Base-by-base conservation (phyloP, 2,797 vertebrate genomes). In the Oreonectes daqikongensis region DNA sequence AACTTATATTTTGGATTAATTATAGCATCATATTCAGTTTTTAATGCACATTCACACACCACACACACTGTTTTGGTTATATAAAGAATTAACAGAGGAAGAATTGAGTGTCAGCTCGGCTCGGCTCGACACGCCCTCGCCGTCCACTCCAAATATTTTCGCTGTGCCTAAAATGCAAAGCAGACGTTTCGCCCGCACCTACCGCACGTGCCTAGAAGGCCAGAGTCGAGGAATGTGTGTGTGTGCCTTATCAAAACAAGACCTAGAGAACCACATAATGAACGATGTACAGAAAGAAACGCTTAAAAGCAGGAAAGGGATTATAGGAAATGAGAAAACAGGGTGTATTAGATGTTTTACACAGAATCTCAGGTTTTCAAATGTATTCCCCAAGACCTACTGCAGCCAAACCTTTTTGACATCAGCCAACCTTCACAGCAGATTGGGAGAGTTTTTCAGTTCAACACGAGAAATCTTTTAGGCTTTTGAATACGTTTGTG, bases 71-170 rank as follows among this genome's bases (percentile, higher is more conserved):
- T 32, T 38, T 42, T 20, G 2, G 6, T 15, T 12, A 44, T 11
- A n/a, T 65, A 24, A 14, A 26, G 60, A 66, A 24, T 55, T 57
- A 15, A 24, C n/a, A 44, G 15, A 24, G 40, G 55, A 65, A 71
- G 44, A 71, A 77, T 82, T 65, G 67, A 84, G 63, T 17, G 17
- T 46, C 44, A 1, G 44, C 44, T 18, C 44, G 15, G 6, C 15
- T 15, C 44, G 18, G 44, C 59, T 38, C 7, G 28, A 38, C 69
- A 79, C 53, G 65, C 52, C 79, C 53, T 64, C 32, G 4, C 60
- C 52, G 55, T 65, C 66, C 53, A 77, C 71, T 87, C 81, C 82
- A 89, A 89, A 91, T 90, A 87, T 88, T 89, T 89, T 86, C 86
- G 78, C 81, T 87, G 57, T 78, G 71, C 60, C 80, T 83, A 66